Percentiles rank a stretch among this genome's conserved stretches.
Conservation (phyloP, 2,888 invertebrate species). For the Megamerina dolium region DNA sequence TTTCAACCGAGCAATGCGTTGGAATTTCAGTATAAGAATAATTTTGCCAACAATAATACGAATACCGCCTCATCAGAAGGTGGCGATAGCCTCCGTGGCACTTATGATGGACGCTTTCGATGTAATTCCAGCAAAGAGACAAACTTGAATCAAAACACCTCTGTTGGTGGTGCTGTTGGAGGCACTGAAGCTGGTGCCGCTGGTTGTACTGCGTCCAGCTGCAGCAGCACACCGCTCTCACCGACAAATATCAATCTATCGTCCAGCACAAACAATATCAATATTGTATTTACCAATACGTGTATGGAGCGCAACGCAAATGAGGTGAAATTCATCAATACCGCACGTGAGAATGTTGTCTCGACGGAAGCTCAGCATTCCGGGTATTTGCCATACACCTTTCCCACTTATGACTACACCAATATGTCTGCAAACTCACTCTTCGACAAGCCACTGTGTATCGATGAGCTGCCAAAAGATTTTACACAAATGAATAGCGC, state of each 20-base stretch:
- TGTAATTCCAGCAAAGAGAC: conserved; percentile 45
- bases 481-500: conserved; percentile 19
- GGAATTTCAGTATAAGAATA: conserved; percentile 49
- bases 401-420: conserved; percentile 45
- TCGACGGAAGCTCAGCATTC: conserved; percentile 42
- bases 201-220: conserved; percentile 17
- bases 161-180: conserved; percentile 16
- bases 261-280: conserved; percentile 47
- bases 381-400: conserved; percentile 42
- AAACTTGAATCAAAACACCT: conserved; percentile 43
- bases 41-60: conserved; percentile 38
- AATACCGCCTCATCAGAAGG: conserved; percentile 26
- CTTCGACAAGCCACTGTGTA: conserved; percentile 44
- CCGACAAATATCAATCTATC: conserved; percentile 46
- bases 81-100: conserved; percentile 23
- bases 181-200: conserved; percentile 12
- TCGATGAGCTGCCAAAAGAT: conserved; percentile 40
- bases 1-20: conserved; percentile 47
- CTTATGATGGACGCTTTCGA: conserved; percentile 31
- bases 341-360: conserved; percentile 28
- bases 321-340: conserved; percentile 48
- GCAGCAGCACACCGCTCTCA: conserved; percentile 31
- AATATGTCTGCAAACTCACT: conserved; percentile 48
- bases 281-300: conserved; percentile 38
- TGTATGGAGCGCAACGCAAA: conserved; percentile 38